Base-by-base conservation (phyloP, 1,140 invertebrate genomes). In the Drosophila mayri region DNA sequence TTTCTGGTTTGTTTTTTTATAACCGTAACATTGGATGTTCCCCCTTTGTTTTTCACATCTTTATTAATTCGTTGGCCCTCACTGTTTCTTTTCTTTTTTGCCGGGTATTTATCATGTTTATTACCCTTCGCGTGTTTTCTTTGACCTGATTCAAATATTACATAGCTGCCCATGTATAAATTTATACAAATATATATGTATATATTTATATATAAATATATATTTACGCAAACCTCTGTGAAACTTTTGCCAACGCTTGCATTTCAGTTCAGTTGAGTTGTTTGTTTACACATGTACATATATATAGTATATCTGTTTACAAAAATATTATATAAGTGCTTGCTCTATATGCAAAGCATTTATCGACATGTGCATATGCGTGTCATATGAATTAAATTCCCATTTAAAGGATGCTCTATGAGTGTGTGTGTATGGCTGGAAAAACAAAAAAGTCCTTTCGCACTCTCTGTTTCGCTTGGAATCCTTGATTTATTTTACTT, bases 81-180 rank as follows among this genome's bases (percentile, higher is more conserved):
- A 32, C 63, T 61, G 18, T 9, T 54, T 20, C 25, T 22, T 46
- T 40, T 43, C 47, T 35, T 20, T 49, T 49, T 46, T 28, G 32
- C 35, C 50, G 8, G 40, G 16, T 76, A 65, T 76, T 76, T 72
- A 72, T 72, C 70, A 72, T 72, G 70, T 72, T 72, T 72, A 72
- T 72, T 72, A 72, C 68, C 68, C 70, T 72, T 72, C 16, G 70
- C 70, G 44, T 72, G 70, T 60, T 72, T 72, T 71, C 68, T 71
- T 71, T 72, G 68, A 72, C 68, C 68, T 72, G 68, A 59, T 71
- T 72, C 68, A 44, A 62, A 54, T 67, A 54, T 43, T 11, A 32
- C 16, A 68, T 64, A 41, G 55, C 62, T 5, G 3, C 30, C 7
- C 30, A 57, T 64, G n/a, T 14, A 57, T 54, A 41, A 20, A 25